A percentile compares a stretch with the other conserved stretches of the same genome.
Evolutionary conservation across 2,797 vertebrate genomes (phyloP).

Genomic region (Telmatherina bonti): DNA sequence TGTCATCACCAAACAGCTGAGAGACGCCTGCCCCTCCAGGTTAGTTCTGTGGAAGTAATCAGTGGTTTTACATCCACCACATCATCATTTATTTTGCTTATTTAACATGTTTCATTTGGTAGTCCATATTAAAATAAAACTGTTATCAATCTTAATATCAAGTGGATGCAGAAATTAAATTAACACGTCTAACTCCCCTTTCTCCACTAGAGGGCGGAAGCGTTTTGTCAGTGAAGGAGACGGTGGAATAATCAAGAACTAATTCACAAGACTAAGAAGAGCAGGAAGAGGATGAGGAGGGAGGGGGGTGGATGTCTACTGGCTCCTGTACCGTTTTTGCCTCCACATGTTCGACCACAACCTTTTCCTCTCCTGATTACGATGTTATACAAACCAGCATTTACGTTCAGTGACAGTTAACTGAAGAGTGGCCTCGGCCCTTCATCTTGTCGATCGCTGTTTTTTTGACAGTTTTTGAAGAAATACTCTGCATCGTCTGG

Average conservation of each 20-base stretch:
- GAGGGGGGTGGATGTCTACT: slow-evolving; percentile 29
- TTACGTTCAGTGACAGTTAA: slow-evolving; percentile 63
- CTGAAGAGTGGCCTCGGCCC: slow-evolving; percentile 35
- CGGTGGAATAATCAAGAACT: slow-evolving; percentile 86
- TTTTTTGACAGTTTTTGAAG: slow-evolving; percentile 56
- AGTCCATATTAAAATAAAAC: background rate
- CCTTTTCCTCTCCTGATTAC: slow-evolving; percentile 55
- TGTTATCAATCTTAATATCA: background rate
- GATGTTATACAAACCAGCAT: slow-evolving; percentile 64
- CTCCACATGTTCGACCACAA: slow-evolving; percentile 46
- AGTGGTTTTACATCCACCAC: background rate
- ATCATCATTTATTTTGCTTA: background rate
- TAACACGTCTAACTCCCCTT: slow-evolving; percentile 15
- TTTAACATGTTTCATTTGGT: background rate
- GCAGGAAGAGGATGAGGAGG: slow-evolving; percentile 20
- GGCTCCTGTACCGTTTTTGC: slow-evolving; percentile 45
- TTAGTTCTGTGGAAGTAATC: slow-evolving; percentile 40
- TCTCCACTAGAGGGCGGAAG: slow-evolving; percentile 86
- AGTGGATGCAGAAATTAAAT: background rate
- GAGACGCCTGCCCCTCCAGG: slow-evolving; percentile 88
- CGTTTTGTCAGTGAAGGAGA: slow-evolving; percentile 91
- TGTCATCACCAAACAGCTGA: slow-evolving; percentile 88
- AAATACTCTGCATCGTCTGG: slow-evolving; percentile 60
- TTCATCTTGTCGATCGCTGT: slow-evolving; percentile 64
- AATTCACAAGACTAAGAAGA: slow-evolving; percentile 43